Conservation (phyloP, 2,888 invertebrate genomes). For the Creontiades dilutus region DNA sequence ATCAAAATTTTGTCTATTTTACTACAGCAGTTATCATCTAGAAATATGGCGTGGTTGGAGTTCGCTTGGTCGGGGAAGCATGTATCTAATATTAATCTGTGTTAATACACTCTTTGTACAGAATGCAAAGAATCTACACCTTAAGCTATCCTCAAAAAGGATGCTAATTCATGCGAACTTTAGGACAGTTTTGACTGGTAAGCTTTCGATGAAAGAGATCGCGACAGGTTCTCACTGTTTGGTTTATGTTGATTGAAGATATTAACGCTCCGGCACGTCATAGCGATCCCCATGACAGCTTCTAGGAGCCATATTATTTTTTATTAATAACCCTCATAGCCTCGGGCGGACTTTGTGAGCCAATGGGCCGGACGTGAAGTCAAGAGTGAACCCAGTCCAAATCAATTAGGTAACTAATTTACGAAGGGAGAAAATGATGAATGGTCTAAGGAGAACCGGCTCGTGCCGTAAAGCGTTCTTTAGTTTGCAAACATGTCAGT, state of each 20-base stretch:
- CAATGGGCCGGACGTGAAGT: neutral
- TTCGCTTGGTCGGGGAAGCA: too few relatives aligned
- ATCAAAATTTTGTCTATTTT: too few relatives aligned
- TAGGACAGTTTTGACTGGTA: too few relatives aligned
- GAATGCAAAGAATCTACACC: too few relatives aligned
- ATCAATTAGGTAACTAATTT: neutral
- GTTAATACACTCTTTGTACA: too few relatives aligned
- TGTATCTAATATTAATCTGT: too few relatives aligned
- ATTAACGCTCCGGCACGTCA: neutral
- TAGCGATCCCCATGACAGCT: neutral
- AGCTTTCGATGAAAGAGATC: too few relatives aligned
- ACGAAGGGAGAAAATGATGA: neutral
- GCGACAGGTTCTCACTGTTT: neutral
- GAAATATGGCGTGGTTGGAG: too few relatives aligned
- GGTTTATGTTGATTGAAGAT: neutral
- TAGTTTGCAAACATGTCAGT: too few relatives aligned
- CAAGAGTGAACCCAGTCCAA: neutral
- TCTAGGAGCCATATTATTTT: neutral
- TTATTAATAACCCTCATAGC: slow-evolving; percentile 19
- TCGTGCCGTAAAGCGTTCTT: neutral
- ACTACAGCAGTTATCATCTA: too few relatives aligned
- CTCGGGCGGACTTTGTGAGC: neutral
- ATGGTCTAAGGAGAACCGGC: neutral
- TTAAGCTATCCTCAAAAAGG: too few relatives aligned
- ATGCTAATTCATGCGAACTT: too few relatives aligned